Conservation (phyloP, 2,797 vertebrate species). For the Coregonus sp. region DNA sequence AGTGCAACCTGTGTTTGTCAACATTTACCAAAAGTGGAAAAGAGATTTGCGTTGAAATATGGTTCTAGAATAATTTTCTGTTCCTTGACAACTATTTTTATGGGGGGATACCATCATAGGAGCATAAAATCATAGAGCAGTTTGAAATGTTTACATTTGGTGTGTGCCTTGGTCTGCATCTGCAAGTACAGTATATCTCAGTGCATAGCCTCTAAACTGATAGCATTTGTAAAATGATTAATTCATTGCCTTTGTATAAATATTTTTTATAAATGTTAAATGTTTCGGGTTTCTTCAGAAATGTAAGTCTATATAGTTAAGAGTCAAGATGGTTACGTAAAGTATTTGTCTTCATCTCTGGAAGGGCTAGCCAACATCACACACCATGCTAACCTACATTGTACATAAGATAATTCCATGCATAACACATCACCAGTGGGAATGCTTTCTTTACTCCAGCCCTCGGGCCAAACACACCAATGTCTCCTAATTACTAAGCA, state of each 20-base stretch:
- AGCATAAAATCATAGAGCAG: neutral
- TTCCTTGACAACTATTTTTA: too few species aligned
- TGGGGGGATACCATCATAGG: too few species aligned
- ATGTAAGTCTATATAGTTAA: neutral
- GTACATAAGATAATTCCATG: constrained; percentile 12
- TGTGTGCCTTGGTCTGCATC: neutral
- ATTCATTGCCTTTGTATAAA: neutral
- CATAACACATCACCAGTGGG: constrained; percentile 17
- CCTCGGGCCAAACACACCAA: constrained; percentile 18
- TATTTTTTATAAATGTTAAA: too few species aligned
- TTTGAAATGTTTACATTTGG: neutral
- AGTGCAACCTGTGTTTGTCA: constrained; percentile 22
- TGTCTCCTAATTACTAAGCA: constrained; percentile 31
- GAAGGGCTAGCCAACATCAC: neutral
- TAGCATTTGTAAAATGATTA: neutral
- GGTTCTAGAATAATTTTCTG: neutral
- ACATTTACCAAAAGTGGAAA: constrained; percentile 38
- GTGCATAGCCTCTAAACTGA: neutral
- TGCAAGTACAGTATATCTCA: neutral
- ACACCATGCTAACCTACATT: neutral
- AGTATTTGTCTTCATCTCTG: neutral
- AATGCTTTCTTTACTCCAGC: constrained; percentile 24
- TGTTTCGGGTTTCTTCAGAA: too few species aligned
- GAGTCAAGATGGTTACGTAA: neutral
- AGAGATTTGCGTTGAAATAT: neutral